Percentiles rank a stretch among this genome's conserved stretches.
Evolutionary conservation across 2,113 vertebrate species (phyloP).

Genomic region (Aspidoscelis tigris): DNA sequence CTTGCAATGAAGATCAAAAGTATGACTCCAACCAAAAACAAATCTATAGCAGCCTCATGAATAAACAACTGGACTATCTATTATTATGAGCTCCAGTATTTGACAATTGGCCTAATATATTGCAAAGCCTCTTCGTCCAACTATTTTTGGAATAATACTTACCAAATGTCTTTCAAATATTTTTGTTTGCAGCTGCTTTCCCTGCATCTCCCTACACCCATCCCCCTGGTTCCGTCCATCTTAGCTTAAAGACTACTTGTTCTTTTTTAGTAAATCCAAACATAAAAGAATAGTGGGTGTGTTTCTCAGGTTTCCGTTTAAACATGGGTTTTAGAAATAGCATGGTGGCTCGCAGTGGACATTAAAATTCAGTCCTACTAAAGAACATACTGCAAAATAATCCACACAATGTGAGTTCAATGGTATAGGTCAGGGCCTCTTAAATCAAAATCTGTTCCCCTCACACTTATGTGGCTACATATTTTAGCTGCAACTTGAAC

Average conservation of each 20-base stretch:
- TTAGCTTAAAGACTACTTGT: neutral
- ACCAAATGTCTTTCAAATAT: slow-evolving; percentile 10
- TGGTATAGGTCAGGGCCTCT: neutral
- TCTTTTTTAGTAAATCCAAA: slow-evolving; percentile 8
- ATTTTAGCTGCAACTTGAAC: neutral
- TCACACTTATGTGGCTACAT: neutral
- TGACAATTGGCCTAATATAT: neutral
- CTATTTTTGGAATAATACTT: slow-evolving; percentile 7
- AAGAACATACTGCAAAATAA: neutral
- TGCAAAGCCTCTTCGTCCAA: neutral
- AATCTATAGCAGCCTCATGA: neutral
- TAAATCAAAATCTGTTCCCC: neutral
- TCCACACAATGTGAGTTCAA: neutral
- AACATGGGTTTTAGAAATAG: neutral
- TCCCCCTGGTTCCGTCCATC: no score
- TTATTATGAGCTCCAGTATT: neutral
- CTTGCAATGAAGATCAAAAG: neutral
- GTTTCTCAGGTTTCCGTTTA: neutral
- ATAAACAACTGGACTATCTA: neutral
- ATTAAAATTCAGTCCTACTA: neutral
- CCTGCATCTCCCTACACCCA: neutral
- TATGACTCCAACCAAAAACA: neutral
- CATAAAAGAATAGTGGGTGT: neutral
- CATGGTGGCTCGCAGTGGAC: neutral
- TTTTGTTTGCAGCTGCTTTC: neutral